Conservation (phyloP, 2,888 invertebrate genomes). For the Seira musarum region DNA sequence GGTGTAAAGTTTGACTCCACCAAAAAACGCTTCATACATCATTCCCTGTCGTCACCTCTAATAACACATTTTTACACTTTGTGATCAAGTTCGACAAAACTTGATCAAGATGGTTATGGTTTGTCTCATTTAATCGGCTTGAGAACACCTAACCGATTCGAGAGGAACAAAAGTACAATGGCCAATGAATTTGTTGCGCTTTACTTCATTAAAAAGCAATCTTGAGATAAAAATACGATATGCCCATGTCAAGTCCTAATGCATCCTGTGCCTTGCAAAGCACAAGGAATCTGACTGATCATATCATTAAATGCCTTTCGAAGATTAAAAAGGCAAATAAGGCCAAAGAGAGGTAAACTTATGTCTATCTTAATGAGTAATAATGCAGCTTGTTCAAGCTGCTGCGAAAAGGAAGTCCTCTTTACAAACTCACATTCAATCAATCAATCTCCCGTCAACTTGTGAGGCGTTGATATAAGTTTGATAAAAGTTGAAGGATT, state of each 20-base stretch:
- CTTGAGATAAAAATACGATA: neutral
- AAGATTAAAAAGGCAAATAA: constrained; percentile 34
- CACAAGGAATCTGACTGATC: constrained; percentile 44
- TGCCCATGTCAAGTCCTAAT: no score
- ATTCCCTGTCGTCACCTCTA: constrained; percentile 27
- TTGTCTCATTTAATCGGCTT: neutral
- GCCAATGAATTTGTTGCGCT: constrained; percentile 46
- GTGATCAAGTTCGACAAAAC: no score
- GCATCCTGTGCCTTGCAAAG: neutral
- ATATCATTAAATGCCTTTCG: constrained; percentile 37
- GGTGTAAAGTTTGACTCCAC: constrained; percentile 57
- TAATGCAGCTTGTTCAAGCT: neutral
- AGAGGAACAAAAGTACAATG: constrained; percentile 43
- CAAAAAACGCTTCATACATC: constrained; percentile 29
- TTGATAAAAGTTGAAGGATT: constrained; percentile 27
- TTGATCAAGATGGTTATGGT: neutral
- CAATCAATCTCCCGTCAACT: constrained; percentile 13
- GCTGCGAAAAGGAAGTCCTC: neutral
- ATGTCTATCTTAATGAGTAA: constrained; percentile 11
- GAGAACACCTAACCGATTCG: neutral
- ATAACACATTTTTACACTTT: no score
- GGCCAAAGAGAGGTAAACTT: constrained; percentile 13
- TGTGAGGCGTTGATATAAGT: constrained; percentile 27
- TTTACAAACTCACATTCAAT: neutral
- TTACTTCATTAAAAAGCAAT: constrained; percentile 18